Evolutionary conservation across 2,888 invertebrate species (phyloP).

Genomic region (Luffia ferchaultella): DNA sequence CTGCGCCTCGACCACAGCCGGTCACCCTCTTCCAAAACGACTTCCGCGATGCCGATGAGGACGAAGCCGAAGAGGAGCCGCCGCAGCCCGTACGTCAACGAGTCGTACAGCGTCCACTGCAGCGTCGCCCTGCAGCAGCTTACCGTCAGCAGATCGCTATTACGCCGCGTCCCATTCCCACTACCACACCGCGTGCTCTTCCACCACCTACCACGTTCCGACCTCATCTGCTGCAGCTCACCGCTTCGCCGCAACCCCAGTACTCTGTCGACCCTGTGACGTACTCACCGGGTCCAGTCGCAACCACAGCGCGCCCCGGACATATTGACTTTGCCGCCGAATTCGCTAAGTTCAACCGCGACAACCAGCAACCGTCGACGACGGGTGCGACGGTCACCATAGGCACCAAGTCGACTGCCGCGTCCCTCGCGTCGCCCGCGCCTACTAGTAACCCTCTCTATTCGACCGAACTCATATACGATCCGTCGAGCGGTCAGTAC

Average conservation of each 20-base stretch:
- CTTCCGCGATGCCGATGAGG: slow-evolving; percentile 71
- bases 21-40: slow-evolving; percentile 78
- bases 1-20: slow-evolving; percentile 43
- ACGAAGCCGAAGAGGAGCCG: slow-evolving; percentile 63
- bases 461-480: slow-evolving; percentile 79
- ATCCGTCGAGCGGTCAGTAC: slow-evolving; percentile 80
- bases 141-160: slow-evolving; percentile 63
- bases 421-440: slow-evolving; percentile 36
- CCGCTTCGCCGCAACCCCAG: slow-evolving; percentile 56
- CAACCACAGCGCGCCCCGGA: slow-evolving; percentile 29
- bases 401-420: slow-evolving; percentile 35
- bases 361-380: slow-evolving; percentile 66
- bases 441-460: slow-evolving; percentile 72
- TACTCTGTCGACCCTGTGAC: slow-evolving; percentile 64
- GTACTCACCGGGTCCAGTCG: slow-evolving; percentile 37
- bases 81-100: slow-evolving; percentile 51
- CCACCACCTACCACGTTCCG: slow-evolving; percentile 74
- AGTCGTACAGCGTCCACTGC: slow-evolving; percentile 55
- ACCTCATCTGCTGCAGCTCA: slow-evolving; percentile 69
- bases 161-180: slow-evolving; percentile 66
- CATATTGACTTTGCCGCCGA: slow-evolving; percentile 77
- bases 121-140: slow-evolving; percentile 34
- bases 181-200: slow-evolving; percentile 54
- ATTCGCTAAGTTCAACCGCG: slow-evolving; percentile 76
- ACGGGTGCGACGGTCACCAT: slow-evolving; percentile 45